Evolutionary conservation across 2,888 invertebrate genomes (phyloP).

Genomic region (Agyllia agylla): DNA sequence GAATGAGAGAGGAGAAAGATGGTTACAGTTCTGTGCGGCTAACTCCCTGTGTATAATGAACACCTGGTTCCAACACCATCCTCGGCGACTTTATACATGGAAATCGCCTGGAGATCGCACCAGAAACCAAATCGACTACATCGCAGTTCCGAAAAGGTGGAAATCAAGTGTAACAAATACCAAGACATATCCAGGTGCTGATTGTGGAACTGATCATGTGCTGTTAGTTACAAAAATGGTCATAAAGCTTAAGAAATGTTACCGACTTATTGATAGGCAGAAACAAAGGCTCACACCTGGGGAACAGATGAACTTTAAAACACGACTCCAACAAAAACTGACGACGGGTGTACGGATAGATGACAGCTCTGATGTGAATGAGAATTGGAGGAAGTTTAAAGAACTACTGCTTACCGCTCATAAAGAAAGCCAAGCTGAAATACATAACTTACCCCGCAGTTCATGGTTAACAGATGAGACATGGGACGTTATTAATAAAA

Average conservation of each 20-base stretch:
- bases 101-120: slow-evolving; percentile 11
- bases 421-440: neutral
- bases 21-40: neutral
- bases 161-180: slow-evolving; percentile 15
- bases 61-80: slow-evolving; percentile 17
- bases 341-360: neutral
- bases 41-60: neutral
- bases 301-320: neutral
- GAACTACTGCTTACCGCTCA: neutral
- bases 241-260: slow-evolving; percentile 20
- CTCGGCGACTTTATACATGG: slow-evolving; percentile 28
- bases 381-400: neutral
- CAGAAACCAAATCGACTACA: slow-evolving; percentile 35
- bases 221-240: slow-evolving; percentile 24
- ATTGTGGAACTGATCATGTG: slow-evolving; percentile 34
- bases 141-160: slow-evolving; percentile 22
- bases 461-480: slow-evolving; percentile 1
- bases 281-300: neutral
- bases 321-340: neutral
- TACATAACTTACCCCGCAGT: neutral
- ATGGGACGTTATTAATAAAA: neutral
- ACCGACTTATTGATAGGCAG: neutral
- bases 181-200: slow-evolving; percentile 30
- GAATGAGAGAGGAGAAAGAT: slow-evolving; percentile 8
- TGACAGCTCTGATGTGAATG: neutral